Conservation (phyloP, 2,113 vertebrate species). For the Lucifuga dentata region DNA sequence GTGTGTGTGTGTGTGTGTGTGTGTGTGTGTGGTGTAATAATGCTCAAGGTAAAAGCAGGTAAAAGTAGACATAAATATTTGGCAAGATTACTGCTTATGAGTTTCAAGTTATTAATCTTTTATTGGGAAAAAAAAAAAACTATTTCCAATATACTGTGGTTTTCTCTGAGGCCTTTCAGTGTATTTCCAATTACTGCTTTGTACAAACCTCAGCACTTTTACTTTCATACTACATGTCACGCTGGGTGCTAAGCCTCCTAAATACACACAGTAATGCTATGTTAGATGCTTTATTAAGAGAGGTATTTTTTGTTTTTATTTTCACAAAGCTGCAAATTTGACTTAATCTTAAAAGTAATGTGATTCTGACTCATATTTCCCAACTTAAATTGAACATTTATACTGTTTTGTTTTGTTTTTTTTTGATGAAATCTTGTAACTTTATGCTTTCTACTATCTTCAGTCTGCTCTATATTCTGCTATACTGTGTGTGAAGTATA, state of each 20-base stretch:
- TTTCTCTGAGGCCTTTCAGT: constrained; percentile 10
- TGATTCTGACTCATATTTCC: no score
- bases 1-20: not conserved
- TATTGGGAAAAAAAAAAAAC: no score
- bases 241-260: constrained; percentile 19
- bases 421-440: no score
- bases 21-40: not conserved
- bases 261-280: constrained; percentile 27
- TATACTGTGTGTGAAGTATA: no score
- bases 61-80: constrained; percentile 29
- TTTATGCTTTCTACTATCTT: no score
- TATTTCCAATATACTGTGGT: constrained; percentile 1
- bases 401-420: no score
- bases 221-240: constrained; percentile 17
- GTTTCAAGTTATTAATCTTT: constrained; percentile 25
- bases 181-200: constrained; percentile 21
- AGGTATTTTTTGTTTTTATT: constrained; percentile 28
- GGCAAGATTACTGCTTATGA: constrained; percentile 25
- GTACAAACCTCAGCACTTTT: constrained; percentile 37
- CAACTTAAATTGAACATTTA: no score
- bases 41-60: not conserved
- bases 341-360: constrained; percentile 20
- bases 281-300: constrained; percentile 23
- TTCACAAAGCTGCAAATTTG: not conserved
- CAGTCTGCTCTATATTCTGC: no score